Evolutionary conservation across 2,113 vertebrate genomes (phyloP).

Genomic region (Cynoglossus semilaevis): DNA sequence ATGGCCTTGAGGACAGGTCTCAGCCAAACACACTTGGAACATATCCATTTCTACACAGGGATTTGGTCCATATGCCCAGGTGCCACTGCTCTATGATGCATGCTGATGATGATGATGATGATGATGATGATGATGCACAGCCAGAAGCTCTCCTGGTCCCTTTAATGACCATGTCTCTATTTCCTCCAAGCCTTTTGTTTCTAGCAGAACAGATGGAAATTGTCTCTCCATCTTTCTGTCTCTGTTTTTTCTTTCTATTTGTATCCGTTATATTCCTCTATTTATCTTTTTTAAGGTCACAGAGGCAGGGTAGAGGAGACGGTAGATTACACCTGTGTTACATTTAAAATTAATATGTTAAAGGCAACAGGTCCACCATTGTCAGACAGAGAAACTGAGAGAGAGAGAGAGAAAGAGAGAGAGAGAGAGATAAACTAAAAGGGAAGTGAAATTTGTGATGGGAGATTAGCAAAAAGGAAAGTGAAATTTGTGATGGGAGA

Average conservation of each 20-base stretch:
- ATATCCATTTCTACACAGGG: constrained; percentile 31
- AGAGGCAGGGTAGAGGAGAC: constrained; percentile 47
- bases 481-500: no score
- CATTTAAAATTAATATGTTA: constrained; percentile 66
- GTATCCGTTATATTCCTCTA: constrained; percentile 17
- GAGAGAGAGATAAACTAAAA: background rate
- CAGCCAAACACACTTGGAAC: constrained; percentile 45
- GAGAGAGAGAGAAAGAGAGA: background rate
- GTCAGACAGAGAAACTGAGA: constrained; percentile 12
- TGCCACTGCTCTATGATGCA: constrained; percentile 23
- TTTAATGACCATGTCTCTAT: constrained; percentile 12
- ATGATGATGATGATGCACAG: constrained; percentile 12
- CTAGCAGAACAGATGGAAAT: constrained; percentile 23
- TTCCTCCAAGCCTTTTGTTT: background rate
- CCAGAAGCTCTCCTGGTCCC: constrained; percentile 11
- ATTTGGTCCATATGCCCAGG: constrained; percentile 25
- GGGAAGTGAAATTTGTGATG: background rate
- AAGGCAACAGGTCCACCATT: constrained; percentile 44
- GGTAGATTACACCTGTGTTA: constrained; percentile 67
- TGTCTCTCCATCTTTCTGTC: constrained; percentile 15
- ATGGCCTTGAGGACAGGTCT: constrained; percentile 1
- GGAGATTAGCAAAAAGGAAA: background rate
- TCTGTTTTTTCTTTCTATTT: constrained; percentile 10
- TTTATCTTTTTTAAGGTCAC: constrained; percentile 46
- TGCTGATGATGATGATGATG: constrained; percentile 7